Base-by-base conservation (phyloP, 1,140 invertebrate genomes). In the Sipha flava region DNA sequence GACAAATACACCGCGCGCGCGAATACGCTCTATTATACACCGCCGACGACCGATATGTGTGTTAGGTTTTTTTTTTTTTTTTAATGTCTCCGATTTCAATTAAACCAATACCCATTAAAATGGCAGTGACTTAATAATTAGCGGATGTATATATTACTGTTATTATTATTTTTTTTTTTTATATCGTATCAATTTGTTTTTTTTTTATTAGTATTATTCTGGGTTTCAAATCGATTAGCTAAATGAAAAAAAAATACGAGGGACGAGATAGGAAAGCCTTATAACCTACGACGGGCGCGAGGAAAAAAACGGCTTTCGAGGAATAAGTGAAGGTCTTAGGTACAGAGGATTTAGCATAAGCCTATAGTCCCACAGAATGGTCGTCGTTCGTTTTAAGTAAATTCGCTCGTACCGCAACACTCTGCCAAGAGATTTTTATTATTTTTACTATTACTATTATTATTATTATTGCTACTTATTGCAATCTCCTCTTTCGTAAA, bases 381-480 rank as follows among this genome's bases (percentile, higher is more conserved):
- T 77, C 73, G 73, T 75, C 73, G 21, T 77, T 75, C 52, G 52
- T 77, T 77, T 77, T 77, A 77, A 77, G 73, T 77, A 77, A 77
- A 77, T 77, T 77, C 52, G 73, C 49, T 59, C 47, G 47, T 49
- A 75, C 52, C 73, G 52, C 73, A 59, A 59, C 52, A 59, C 73
- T 77, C 49, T 57, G 49, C 73, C 73, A 40, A 77, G 73, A 59
- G 73, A 77, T 77, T 77, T 77, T 77, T 57, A 18, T 77, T 70
- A 59, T 34, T 54, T 31, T 75, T 57, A 75, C 40, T 57, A 23
- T 75, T 57, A 18, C 37, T 40, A 34, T 23, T 23, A 26, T 9
- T 6, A n/a, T 21, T 18, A 52, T n/a, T 34, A 29, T 72, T 49
- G 21, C 18, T 21, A 73, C 23, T n/a, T n/a, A n/a, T n/a, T n/a